phyloP scores from a whole-genome alignment of 2,113 vertebrate species.

The Poeciliopsis prolifica region DNA sequence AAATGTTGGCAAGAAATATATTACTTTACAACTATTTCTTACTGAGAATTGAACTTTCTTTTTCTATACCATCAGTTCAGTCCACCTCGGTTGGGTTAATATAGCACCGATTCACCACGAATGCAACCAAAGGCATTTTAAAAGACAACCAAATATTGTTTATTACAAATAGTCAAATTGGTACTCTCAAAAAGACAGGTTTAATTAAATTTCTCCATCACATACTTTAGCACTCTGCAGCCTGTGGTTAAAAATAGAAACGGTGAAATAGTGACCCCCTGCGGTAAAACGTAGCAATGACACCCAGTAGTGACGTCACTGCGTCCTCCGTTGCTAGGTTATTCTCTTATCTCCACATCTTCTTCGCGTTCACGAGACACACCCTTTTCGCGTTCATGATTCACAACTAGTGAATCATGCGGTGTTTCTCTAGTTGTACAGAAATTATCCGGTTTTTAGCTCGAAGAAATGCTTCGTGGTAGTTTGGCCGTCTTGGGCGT shows the following conservation, averaged over 20 bases:
- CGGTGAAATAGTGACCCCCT: constrained; percentile 25
- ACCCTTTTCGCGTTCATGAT: background rate
- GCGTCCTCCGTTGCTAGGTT: constrained; percentile 76
- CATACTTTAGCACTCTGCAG: background rate
- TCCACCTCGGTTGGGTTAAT: too few relatives aligned
- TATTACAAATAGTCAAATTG: too few relatives aligned
- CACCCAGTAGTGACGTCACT: constrained; percentile 38
- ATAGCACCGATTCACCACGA: too few relatives aligned
- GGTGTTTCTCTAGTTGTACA: accelerated
- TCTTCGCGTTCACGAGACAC: background rate
- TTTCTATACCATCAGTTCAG: too few relatives aligned
- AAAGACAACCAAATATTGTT: too few relatives aligned
- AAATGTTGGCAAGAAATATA: background rate
- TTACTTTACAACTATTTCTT: background rate
- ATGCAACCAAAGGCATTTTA: too few relatives aligned
- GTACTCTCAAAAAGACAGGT: background rate
- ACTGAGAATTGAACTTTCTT: background rate
- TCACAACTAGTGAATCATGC: too few relatives aligned
- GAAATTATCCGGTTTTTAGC: background rate
- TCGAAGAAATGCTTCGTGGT: constrained; percentile 47
- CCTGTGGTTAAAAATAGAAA: background rate
- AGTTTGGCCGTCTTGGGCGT: constrained; percentile 28
- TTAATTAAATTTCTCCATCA: background rate
- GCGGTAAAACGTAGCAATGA: background rate
- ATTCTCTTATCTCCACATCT: constrained; percentile 32